Base-by-base conservation (phyloP, 2,113 vertebrate genomes). In the Tor tambroides region DNA sequence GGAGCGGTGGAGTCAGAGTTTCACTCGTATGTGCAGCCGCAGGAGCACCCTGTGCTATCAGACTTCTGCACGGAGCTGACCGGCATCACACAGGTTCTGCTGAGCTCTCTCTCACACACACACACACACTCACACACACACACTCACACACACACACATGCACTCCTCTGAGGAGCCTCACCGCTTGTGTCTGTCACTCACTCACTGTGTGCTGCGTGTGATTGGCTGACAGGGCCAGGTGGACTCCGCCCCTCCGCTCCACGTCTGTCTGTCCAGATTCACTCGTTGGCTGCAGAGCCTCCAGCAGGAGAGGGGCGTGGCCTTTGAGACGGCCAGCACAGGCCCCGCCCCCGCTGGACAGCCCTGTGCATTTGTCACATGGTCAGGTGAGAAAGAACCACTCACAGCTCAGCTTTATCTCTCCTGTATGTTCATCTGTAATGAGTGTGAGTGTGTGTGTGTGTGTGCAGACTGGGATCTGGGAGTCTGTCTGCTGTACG, bases 401-500 rank as follows among this genome's bases (percentile, higher is more conserved):
- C 14, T 46, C 61, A 30, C n/a, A 0, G 19, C 54, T 14, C 10
- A 0, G 14, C 12, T 49, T n/a, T 17, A 1, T 17, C 12, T 41
- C 6, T 35, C 2, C 14, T 10, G 43, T 51, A 9, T 14, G n/a
- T 17, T 77, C 15, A 19, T 51, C 2, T 15, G 71, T 43, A n/a
- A 26, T 1, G 19, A 65, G 14, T 43, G 61, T 74, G 71, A 38
- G 67, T 69, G 67, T 71, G 67, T 67, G 21, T 69, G 65, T 65
- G 41, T 65, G 41, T 51, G 38, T 83, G 28, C 69, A 99, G 98
- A 99, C 88, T 99, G 98, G 98, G 98, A 99, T 94, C 95, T 99
- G 67, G 97, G 97, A 0, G 96, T 99, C 88, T 99, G 98, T 93
- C 93, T 99, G 92, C 96, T 96, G 61, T 98, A 97, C 1, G 98